These are phyloP conservation scores for Sarcophaga caerulescens DNA, from an alignment of 2,888 invertebrate genomes.

Conservation along the genomic window DNA sequence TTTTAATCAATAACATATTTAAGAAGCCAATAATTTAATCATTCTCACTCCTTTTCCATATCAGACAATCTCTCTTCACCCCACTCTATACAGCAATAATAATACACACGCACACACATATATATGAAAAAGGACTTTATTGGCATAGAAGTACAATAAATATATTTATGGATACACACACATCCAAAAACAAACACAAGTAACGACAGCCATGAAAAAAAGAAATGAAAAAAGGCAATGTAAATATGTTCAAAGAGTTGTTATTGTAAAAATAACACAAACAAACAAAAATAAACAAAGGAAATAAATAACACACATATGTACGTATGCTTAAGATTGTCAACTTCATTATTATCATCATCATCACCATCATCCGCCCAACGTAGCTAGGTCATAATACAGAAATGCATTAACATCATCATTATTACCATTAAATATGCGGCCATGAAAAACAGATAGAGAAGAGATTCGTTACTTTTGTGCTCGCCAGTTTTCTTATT, in stretches of 20 bases:
- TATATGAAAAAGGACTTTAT: slow-evolving; percentile 26
- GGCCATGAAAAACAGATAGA: slow-evolving; percentile 2
- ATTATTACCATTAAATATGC: slow-evolving; percentile 12
- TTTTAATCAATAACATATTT: background rate
- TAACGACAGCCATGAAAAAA: slow-evolving; percentile 10
- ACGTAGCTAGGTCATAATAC: background rate
- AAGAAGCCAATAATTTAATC: background rate
- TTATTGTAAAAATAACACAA: slow-evolving; percentile 12
- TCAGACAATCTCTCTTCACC: background rate
- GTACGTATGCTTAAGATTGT: slow-evolving; percentile 27
- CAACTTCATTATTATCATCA: slow-evolving; percentile 31
- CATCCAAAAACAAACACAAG: background rate
- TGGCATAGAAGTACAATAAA: slow-evolving; percentile 2
- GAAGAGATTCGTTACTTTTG: background rate
- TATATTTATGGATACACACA: background rate
- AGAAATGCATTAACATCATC: background rate
- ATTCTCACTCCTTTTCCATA: slow-evolving; percentile 9
- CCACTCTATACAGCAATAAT: background rate
- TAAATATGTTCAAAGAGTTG: background rate
- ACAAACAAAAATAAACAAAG: slow-evolving; percentile 5
- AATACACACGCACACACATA: background rate
- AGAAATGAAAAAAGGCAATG: background rate
- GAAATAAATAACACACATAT: slow-evolving; percentile 14
- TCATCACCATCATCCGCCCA: background rate
- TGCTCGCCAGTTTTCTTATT: background rate